Conservation (phyloP, 1,140 invertebrate species). For the Aethina tumida region DNA sequence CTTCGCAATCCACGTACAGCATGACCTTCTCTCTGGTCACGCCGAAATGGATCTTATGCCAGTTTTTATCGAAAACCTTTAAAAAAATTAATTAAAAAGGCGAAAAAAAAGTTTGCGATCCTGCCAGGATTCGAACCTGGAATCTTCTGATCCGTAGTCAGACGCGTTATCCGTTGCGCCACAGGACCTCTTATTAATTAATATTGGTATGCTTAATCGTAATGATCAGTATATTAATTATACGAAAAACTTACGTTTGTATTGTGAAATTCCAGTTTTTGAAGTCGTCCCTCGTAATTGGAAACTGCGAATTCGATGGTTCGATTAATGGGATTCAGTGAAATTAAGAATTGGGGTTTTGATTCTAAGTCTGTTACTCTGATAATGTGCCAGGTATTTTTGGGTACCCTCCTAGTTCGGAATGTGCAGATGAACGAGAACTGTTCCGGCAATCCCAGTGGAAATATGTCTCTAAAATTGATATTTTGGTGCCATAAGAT, state of each 20-base stretch:
- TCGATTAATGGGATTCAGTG: constrained; percentile 51
- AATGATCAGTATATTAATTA: too few species aligned
- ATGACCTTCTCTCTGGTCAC: constrained; percentile 54
- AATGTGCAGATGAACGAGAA: constrained; percentile 64
- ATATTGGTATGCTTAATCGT: too few species aligned
- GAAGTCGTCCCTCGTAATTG: constrained; percentile 46
- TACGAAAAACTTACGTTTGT: constrained; percentile 39
- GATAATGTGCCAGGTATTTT: constrained; percentile 59
- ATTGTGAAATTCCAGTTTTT: constrained; percentile 49
- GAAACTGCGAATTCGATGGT: constrained; percentile 53
- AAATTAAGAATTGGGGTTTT: constrained; percentile 56
- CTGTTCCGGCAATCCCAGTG: constrained; percentile 55
- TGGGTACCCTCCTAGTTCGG: constrained; percentile 46
- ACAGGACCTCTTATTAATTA: constrained; percentile 41
- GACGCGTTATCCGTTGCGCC: constrained; percentile 63
- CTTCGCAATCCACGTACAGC: constrained; percentile 61
- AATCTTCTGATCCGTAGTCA: constrained; percentile 64
- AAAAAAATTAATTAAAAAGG: constrained; percentile 26
- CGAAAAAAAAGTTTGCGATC: constrained; percentile 38
- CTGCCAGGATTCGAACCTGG: constrained; percentile 59
- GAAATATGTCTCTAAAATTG: constrained; percentile 49
- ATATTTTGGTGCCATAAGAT: constrained; percentile 5
- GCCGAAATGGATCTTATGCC: constrained; percentile 74
- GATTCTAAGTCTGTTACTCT: constrained; percentile 49
- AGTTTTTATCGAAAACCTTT: constrained; percentile 63